These are phyloP conservation scores for Cheilosia vulpina DNA, from an alignment of 2,888 invertebrate genomes.

Conservation along the genomic window DNA sequence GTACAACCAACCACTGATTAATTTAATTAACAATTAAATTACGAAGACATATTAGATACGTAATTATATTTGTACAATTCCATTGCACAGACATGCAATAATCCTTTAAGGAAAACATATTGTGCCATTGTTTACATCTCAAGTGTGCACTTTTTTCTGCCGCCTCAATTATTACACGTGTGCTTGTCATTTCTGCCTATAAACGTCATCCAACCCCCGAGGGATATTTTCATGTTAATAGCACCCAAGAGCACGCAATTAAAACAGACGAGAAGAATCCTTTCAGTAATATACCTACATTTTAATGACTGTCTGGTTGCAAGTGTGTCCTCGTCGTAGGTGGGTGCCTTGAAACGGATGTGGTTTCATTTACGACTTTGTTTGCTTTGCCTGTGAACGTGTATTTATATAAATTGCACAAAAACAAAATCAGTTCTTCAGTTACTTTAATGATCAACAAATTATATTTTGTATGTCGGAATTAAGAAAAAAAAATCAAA, in stretches of 20 bases:
- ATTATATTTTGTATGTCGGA: no score
- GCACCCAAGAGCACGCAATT: constrained; percentile 35
- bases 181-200: constrained; percentile 9
- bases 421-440: not conserved
- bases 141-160: no score
- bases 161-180: constrained; percentile 9
- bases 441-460: not conserved
- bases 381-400: not conserved
- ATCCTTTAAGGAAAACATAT: not conserved
- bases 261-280: constrained; percentile 33
- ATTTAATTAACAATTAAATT: no score
- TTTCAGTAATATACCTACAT: constrained; percentile 12
- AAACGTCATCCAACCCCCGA: not conserved
- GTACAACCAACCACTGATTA: no score
- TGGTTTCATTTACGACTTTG: not conserved
- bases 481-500: not conserved
- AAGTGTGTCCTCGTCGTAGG: not conserved
- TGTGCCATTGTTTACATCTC: no score
- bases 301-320: constrained; percentile 17
- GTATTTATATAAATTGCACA: not conserved
- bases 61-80: no score
- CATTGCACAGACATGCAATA: no score
- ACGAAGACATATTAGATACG: no score
- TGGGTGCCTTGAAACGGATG: not conserved
- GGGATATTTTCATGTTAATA: constrained; percentile 17